Evolutionary conservation across 1,140 invertebrate species (phyloP), one percentile per base, ranked within the genome.

Genomic region (Berghia stephanieae): DNA sequence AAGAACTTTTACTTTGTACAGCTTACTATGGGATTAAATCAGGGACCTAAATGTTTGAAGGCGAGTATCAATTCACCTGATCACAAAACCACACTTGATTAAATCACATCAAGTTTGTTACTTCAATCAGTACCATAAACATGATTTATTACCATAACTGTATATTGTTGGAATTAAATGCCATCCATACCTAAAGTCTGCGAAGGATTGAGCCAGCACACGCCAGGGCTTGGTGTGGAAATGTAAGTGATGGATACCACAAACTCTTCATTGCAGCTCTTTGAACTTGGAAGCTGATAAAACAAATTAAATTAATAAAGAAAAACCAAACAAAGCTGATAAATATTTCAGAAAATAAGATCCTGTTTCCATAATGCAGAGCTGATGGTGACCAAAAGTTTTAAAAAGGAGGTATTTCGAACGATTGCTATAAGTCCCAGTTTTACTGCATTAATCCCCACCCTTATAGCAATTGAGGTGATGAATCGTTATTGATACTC

Each of bases 101-200:
- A 55, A 44, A 5, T 24, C 18, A 38, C 6, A 6, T n/a, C 6
- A 16, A 6, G 42, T 10, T 36, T 36, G 13, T 74, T 42, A 60
- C 6, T 40, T 21, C 8, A 6, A 60, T 36, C 36, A 18, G 57
- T 18, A 13, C n/a, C 21, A 55, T 73, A 24, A 24, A 10, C 13
- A 34, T 18, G 16, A 43, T 5, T 34, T 46, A n/a, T n/a, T n/a
- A n/a, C 13, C 21, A 27, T 2, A 49, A 52, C 16, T 46, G 21
- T 24, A 49, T 49, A 68, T 40, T 1, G 68, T 24, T 8, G 38
- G 6, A 49, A 31, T 27, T 42, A n/a, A 24, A 69, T 42, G 36
- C n/a, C 49, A 40, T 16, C 8, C 16, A 38, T 77, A 84, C 83
- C 83, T 79, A 82, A 80, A 52, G 83, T 84, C 75, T 84, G 83